Evolutionary conservation across 2,888 invertebrate species (phyloP).

Genomic region (Drosophila prolongata): DNA sequence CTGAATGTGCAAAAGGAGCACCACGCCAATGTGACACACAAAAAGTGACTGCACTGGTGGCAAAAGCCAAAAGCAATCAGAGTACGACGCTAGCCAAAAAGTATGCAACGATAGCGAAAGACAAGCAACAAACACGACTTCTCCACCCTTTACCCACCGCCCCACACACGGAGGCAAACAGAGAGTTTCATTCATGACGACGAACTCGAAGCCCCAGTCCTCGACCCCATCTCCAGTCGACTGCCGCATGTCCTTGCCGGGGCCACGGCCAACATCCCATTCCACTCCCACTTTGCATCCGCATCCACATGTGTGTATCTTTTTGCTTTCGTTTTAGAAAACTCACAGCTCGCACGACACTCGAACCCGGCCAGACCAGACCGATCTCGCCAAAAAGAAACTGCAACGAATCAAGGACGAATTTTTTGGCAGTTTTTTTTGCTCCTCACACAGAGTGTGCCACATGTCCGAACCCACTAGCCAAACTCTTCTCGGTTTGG

Average conservation of each 20-base stretch:
- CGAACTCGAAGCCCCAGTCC: constrained; percentile 53
- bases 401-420: constrained; percentile 84
- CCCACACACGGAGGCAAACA: constrained; percentile 28
- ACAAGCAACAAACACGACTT: constrained; percentile 41
- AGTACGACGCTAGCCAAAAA: constrained; percentile 38
- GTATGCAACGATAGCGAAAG: constrained; percentile 66
- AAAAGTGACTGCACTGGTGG: constrained; percentile 9
- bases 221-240: constrained; percentile 33
- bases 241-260: constrained; percentile 55
- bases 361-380: constrained; percentile 41
- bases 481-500: constrained; percentile 19
- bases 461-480: constrained; percentile 18
- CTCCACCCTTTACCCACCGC: constrained; percentile 8
- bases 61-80: constrained; percentile 39
- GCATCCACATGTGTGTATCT: constrained; percentile 55
- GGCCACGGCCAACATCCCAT: constrained; percentile 4
- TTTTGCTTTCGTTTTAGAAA: constrained; percentile 82
- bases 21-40: constrained; percentile 29
- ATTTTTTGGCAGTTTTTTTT: constrained; percentile 82
- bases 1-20: constrained; percentile 31
- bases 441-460: constrained; percentile 9
- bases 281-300: constrained; percentile 1
- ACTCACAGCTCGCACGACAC: constrained; percentile 69
- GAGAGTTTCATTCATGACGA: constrained; percentile 66
- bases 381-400: constrained; percentile 77